phyloP scores from a whole-genome alignment of 2,888 invertebrate species.

The Lycocerus yunnanus region DNA sequence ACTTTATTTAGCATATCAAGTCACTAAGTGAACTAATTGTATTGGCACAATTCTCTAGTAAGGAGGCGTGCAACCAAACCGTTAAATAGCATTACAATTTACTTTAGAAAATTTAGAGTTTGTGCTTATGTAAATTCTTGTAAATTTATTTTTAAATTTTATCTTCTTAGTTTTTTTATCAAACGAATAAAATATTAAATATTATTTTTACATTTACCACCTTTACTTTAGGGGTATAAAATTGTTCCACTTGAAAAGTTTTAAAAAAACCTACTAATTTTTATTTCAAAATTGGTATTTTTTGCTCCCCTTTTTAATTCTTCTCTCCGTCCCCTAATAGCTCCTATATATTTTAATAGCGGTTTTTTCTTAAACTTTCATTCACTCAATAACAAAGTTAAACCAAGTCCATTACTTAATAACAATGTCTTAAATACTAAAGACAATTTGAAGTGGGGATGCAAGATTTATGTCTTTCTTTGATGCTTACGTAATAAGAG shows the following conservation, averaged over 20 bases:
- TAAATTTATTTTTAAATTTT: too few species aligned
- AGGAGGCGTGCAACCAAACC: slow-evolving; percentile 50
- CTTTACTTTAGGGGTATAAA: neutral
- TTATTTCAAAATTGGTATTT: neutral
- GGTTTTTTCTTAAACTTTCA: neutral
- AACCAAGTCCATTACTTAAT: neutral
- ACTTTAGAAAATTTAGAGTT: slow-evolving; percentile 52
- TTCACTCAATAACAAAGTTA: neutral
- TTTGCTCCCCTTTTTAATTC: neutral
- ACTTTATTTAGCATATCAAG: slow-evolving; percentile 53
- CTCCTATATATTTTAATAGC: neutral
- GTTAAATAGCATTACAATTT: slow-evolving; percentile 53
- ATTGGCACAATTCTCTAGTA: slow-evolving; percentile 52
- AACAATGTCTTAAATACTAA: neutral
- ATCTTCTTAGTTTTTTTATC: neutral
- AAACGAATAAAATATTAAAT: neutral
- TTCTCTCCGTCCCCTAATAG: neutral
- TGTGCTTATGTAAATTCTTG: slow-evolving; percentile 35
- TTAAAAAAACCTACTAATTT: neutral
- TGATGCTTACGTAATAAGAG: neutral
- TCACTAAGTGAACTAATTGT: slow-evolving; percentile 53
- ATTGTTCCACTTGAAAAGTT: neutral
- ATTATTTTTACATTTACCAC: neutral
- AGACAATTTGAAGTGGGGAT: neutral
- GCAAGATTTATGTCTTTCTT: neutral